phyloP scores from a whole-genome alignment of 2,113 vertebrate species.

The Desmodus rotundus region DNA sequence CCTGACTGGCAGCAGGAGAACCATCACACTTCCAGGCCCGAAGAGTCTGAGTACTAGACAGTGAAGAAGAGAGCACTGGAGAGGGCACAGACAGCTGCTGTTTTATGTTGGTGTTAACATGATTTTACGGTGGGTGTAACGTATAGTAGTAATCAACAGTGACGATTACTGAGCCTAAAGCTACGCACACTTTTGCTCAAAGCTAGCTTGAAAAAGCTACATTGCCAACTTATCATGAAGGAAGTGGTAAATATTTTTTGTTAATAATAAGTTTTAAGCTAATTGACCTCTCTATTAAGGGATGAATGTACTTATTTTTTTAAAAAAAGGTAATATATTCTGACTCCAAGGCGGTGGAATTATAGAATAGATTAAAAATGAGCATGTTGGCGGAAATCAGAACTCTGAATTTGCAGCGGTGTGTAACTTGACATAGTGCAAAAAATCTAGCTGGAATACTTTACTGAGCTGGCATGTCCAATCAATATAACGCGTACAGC shows the following conservation, averaged over 20 bases:
- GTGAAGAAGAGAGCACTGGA: background rate
- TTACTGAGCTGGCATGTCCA: background rate
- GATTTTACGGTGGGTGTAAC: background rate
- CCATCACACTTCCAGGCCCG: accelerated
- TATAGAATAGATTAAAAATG: background rate
- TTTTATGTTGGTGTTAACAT: background rate
- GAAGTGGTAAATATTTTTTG: background rate
- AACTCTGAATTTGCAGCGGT: background rate
- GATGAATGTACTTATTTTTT: background rate
- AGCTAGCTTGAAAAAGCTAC: background rate
- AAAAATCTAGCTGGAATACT: background rate
- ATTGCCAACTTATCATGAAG: background rate
- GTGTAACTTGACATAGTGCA: background rate
- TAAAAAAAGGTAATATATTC: background rate
- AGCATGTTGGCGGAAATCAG: background rate
- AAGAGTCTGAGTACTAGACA: background rate
- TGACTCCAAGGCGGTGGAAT: background rate
- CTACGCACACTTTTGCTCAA: background rate
- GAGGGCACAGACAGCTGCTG: accelerated
- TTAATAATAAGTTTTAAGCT: background rate
- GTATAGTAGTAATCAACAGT: background rate
- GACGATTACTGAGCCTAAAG: background rate
- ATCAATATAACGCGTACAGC: background rate
- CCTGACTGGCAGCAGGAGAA: accelerated
- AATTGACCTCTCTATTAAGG: background rate